Evolutionary conservation across 2,888 invertebrate species (phyloP).

Genomic region (Plemyria rubiginata): DNA sequence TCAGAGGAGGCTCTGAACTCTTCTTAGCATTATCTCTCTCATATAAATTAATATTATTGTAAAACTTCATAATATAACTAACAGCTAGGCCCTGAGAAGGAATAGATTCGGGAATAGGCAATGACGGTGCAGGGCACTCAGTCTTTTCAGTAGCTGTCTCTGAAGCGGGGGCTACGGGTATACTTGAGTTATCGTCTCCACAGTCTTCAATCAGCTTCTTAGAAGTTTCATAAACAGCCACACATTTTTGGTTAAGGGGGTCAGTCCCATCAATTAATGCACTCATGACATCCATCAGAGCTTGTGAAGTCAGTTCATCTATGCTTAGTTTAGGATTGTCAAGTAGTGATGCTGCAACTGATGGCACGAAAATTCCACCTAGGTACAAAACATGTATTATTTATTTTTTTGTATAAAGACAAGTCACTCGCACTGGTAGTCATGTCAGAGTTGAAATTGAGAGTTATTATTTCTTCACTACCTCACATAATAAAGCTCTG

Average conservation of each 20-base stretch:
- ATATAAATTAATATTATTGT: conserved; percentile 89
- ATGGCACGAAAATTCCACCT: conserved; percentile 84
- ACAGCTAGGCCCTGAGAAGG: conserved; percentile 74
- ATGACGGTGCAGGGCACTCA: conserved; percentile 75
- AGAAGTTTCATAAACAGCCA: conserved; percentile 71
- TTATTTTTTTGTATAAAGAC: neutral
- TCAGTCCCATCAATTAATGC: conserved; percentile 85
- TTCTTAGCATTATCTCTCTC: conserved; percentile 91
- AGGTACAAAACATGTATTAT: conserved; percentile 41
- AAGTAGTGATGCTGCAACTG: conserved; percentile 82
- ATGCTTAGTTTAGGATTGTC: conserved; percentile 79
- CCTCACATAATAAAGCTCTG: too few species aligned
- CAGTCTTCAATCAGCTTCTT: conserved; percentile 78
- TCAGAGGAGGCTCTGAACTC: conserved; percentile 89
- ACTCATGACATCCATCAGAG: conserved; percentile 87
- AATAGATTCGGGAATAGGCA: conserved; percentile 73
- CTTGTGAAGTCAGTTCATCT: conserved; percentile 86
- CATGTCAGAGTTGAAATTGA: neutral
- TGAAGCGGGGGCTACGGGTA: conserved; percentile 63
- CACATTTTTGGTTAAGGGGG: conserved; percentile 82
- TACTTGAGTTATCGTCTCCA: conserved; percentile 68
- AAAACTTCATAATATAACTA: conserved; percentile 81
- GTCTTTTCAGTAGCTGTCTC: conserved; percentile 69
- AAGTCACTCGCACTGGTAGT: too few species aligned
- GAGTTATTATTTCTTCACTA: neutral